Evolutionary conservation across 2,797 vertebrate genomes (phyloP), one percentile per base, ranked within the genome.

Genomic region (Rhynchotus rufescens): DNA sequence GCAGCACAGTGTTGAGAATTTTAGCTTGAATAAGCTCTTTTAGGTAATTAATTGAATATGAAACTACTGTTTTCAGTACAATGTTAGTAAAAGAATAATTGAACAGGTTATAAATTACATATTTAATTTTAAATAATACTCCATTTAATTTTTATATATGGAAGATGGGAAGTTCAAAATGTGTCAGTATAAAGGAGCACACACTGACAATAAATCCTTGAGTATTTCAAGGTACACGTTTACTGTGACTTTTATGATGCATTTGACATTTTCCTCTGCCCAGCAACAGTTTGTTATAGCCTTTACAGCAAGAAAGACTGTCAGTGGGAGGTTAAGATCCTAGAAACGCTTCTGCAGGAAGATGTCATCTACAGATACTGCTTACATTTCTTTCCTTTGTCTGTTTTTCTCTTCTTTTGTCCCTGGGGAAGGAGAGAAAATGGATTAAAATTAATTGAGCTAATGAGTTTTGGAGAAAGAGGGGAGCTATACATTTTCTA

Each of bases 401-500:
- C 51, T 83, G 47, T 71, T 89, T 91, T 59, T 57, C 38, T 78
- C 15, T 12, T 81, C 66, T 67, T 20, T 36, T 86, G 16, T 28
- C 47, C 57, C 67, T 23, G 32, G 34, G 38, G 82, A 28, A 78
- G 78, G 59, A 64, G 6, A 75, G 71, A 86, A 91, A 84, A 86
- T 67, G 40, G 38, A 84, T 80, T 81, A 62, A 71, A 86, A 94
- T 78, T 86, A 71, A 84, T 89, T 78, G 57, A 91, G 32, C 34
- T 89, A 81, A 93, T 59, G 75, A 89, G 57, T 91, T 89, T 78
- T 61, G 57, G 69, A 26, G 64, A 66, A 91, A 80, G 36, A 86
- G 79, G 47, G 89, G 72, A 81, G 89, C 77, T 86, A n/a, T 0
- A 66, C 30, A 6, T 78, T 77, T 91, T 51, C 57, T 47, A 49